Evolutionary conservation across 2,113 vertebrate species (phyloP).

Genomic region (Fregata magnificens): DNA sequence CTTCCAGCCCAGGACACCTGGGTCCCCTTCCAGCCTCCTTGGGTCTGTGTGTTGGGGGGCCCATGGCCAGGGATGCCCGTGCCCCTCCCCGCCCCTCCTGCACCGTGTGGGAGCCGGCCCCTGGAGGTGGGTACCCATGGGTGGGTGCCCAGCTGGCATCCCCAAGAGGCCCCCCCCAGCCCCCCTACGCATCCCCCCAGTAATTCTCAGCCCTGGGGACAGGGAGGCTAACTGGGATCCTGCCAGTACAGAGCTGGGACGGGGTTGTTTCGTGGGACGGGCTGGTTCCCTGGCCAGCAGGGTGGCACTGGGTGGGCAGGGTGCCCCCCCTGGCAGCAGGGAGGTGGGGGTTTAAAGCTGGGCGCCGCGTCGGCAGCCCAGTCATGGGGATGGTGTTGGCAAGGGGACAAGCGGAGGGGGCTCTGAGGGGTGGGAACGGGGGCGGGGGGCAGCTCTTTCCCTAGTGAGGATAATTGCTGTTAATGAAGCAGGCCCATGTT

Average conservation of each 20-base stretch:
- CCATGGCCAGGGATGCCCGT: neutral
- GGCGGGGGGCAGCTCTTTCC: neutral
- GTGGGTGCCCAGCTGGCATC: neutral
- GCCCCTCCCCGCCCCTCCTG: no score
- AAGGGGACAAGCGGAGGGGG: neutral
- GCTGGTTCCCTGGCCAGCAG: neutral
- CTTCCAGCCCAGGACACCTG: conserved; percentile 36
- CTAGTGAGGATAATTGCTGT: neutral
- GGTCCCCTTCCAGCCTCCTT: conserved; percentile 13
- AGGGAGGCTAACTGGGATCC: neutral
- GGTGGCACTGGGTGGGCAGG: neutral
- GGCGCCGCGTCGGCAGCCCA: neutral
- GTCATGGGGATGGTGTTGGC: neutral
- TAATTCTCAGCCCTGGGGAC: neutral
- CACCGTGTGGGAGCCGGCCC: neutral
- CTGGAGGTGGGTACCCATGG: neutral
- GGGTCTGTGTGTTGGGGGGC: neutral
- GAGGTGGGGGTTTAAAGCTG: neutral
- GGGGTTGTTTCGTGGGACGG: neutral
- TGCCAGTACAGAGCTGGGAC: neutral
- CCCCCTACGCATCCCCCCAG: neutral
- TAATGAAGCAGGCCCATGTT: neutral
- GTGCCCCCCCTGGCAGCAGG: neutral
- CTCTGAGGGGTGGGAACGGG: neutral
- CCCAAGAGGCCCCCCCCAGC: neutral